Conservation (phyloP, 1,140 invertebrate genomes). For the Drosophila rufa region DNA sequence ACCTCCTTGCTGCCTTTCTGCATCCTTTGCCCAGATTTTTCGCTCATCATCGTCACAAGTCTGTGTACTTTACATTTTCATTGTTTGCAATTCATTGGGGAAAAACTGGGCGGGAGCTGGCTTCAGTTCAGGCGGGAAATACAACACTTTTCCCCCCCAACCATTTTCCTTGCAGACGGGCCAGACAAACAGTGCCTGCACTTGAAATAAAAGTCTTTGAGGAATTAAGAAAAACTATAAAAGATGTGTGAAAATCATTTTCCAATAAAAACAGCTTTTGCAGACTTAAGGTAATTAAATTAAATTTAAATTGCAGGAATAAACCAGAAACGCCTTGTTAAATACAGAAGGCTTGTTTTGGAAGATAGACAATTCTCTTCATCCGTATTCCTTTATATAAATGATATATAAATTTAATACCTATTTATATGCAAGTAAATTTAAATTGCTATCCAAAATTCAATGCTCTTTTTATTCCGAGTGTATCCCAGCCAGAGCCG, state of each 20-base stretch:
- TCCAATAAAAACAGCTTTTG: too few relatives aligned
- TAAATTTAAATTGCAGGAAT: too few relatives aligned
- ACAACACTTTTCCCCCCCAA: slow-evolving; percentile 65
- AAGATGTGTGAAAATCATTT: not conserved
- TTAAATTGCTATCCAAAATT: not conserved
- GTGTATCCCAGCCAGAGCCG: slow-evolving; percentile 19
- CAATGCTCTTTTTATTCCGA: not conserved
- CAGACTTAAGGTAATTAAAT: too few relatives aligned
- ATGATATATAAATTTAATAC: too few relatives aligned
- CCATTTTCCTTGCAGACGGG: slow-evolving; percentile 62
- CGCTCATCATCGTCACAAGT: slow-evolving; percentile 54
- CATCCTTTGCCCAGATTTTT: slow-evolving; percentile 55
- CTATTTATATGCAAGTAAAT: not conserved
- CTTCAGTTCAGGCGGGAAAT: slow-evolving; percentile 39
- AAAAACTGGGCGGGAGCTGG: not conserved
- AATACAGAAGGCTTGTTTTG: too few relatives aligned
- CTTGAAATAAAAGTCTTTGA: not conserved
- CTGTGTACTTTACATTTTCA: slow-evolving; percentile 73
- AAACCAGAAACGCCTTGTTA: too few relatives aligned
- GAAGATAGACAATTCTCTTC: too few relatives aligned
- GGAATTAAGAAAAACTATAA: not conserved
- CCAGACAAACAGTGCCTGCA: slow-evolving; percentile 33
- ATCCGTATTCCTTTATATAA: not conserved
- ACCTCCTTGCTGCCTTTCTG: not conserved
- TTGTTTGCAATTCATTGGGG: slow-evolving; percentile 70